phyloP scores from a whole-genome alignment of 2,888 invertebrate genomes.

The Hypomecis atomaria region DNA sequence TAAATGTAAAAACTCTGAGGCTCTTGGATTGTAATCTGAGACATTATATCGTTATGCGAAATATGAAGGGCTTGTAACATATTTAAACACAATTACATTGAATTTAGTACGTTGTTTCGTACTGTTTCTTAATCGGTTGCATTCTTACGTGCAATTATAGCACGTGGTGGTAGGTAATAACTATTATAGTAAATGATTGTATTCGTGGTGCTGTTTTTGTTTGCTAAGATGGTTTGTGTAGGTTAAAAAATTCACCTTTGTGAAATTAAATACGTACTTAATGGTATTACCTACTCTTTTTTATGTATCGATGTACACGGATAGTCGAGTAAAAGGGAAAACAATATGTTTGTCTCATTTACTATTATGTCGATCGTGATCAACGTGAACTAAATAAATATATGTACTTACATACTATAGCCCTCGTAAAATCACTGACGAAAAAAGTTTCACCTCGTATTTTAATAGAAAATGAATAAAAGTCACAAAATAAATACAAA shows the following conservation, averaged over 20 bases:
- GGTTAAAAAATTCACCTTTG: too few species aligned
- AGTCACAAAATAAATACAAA: too few species aligned
- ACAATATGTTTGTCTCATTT: too few species aligned
- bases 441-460: too few species aligned
- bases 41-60: slow-evolving; percentile 48
- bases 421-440: too few species aligned
- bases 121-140: slow-evolving; percentile 27
- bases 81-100: slow-evolving; percentile 45
- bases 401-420: too few species aligned
- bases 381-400: too few species aligned
- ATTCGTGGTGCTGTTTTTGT: slow-evolving; percentile 4
- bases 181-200: slow-evolving; percentile 22
- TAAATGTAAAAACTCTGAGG: slow-evolving; percentile 23
- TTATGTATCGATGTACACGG: too few species aligned
- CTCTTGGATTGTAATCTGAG: slow-evolving; percentile 42
- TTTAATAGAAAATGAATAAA: too few species aligned
- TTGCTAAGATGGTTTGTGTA: neutral
- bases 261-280: neutral
- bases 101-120: slow-evolving; percentile 39
- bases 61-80: slow-evolving; percentile 45
- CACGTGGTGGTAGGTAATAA: slow-evolving; percentile 22
- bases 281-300: too few species aligned
- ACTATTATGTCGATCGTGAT: too few species aligned
- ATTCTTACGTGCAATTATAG: slow-evolving; percentile 26
- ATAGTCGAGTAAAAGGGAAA: too few species aligned